phyloP scores from a whole-genome alignment of 2,797 vertebrate species.

The Cynodonichthys magdalenae region DNA sequence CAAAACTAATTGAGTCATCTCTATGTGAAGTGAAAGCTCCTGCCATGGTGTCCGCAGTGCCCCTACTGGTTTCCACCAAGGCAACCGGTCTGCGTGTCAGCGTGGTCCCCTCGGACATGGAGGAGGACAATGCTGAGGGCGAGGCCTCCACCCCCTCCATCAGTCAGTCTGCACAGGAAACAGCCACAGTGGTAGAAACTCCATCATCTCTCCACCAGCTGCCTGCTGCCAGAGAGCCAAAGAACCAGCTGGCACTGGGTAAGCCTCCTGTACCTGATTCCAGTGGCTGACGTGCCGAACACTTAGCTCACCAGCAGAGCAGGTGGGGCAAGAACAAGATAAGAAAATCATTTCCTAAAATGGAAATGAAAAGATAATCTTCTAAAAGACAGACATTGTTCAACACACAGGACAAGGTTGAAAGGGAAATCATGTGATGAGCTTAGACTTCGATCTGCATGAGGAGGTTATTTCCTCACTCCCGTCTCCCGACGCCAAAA shows the following conservation, averaged over 20 bases:
- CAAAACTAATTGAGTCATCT: background rate
- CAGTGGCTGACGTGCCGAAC: background rate
- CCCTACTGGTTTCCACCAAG: conserved; percentile 51
- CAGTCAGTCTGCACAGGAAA: conserved; percentile 28
- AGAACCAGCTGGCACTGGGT: conserved; percentile 26
- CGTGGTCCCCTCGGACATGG: conserved; percentile 50
- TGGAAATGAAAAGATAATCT: conserved; percentile 51
- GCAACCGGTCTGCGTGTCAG: conserved; percentile 39
- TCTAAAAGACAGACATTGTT: background rate
- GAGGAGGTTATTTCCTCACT: no score
- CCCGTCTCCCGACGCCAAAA: no score
- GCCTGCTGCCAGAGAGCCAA: conserved; percentile 11
- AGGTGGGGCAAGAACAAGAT: background rate
- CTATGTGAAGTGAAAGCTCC: conserved; percentile 44
- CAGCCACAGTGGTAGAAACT: conserved; percentile 20
- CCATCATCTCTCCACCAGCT: conserved; percentile 23
- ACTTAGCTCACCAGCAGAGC: background rate
- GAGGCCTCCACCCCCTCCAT: conserved; percentile 60
- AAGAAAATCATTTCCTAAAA: conserved; percentile 24
- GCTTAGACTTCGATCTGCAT: background rate
- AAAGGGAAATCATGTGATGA: background rate
- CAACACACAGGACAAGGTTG: background rate
- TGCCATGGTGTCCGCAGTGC: conserved; percentile 38
- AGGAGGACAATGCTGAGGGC: conserved; percentile 54
- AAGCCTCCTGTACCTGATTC: background rate